These are phyloP conservation scores for Protodeltote pygarga DNA, from an alignment of 2,888 invertebrate genomes.

Conservation along the genomic window DNA sequence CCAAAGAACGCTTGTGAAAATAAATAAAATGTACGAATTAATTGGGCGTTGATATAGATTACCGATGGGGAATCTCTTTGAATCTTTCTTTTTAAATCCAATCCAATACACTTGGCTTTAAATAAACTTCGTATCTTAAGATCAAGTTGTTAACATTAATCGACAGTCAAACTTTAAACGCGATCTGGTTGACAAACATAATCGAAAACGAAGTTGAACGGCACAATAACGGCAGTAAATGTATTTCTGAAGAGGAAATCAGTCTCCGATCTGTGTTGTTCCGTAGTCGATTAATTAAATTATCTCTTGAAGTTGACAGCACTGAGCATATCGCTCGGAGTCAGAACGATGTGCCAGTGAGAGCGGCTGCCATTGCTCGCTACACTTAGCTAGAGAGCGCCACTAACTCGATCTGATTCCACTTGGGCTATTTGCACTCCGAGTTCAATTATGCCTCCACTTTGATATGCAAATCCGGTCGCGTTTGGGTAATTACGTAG, in stretches of 20 bases:
- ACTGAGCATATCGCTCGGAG: conserved; percentile 54
- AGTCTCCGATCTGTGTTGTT: conserved; percentile 71
- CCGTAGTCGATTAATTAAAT: conserved; percentile 82
- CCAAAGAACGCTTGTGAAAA: too few species aligned
- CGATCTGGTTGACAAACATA: conserved; percentile 60
- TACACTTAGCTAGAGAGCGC: conserved; percentile 72
- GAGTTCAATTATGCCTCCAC: conserved; percentile 83
- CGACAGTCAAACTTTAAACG: conserved; percentile 5
- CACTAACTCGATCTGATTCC: conserved; percentile 83
- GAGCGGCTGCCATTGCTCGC: conserved; percentile 60
- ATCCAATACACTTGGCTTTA: too few species aligned
- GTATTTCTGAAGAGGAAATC: conserved; percentile 81
- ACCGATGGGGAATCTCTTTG: too few species aligned
- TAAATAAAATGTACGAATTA: too few species aligned
- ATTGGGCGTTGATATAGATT: too few species aligned
- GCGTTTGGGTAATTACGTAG: conserved; percentile 83
- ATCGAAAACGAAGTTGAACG: conserved; percentile 75
- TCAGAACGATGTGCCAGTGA: conserved; percentile 41
- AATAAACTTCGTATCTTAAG: not conserved
- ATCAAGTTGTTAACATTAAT: not conserved
- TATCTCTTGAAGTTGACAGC: conserved; percentile 71
- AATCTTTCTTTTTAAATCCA: too few species aligned
- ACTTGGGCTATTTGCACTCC: conserved; percentile 83
- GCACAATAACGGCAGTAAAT: conserved; percentile 79
- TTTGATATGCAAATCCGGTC: conserved; percentile 85